Conservation (phyloP, 1,140 invertebrate genomes). For the Drosophila elegans region DNA sequence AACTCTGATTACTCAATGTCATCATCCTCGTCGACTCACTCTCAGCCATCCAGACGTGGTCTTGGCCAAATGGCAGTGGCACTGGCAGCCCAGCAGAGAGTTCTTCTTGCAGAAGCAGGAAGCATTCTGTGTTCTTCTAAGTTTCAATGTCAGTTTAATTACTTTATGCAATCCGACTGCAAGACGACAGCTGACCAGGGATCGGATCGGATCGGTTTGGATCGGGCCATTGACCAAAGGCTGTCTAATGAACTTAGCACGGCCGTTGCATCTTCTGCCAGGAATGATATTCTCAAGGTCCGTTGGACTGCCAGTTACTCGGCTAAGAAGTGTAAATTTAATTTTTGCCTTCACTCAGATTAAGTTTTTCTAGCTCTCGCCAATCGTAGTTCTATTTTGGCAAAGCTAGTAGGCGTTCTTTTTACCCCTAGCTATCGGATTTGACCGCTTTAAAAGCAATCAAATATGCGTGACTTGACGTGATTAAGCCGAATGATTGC, state of each 20-base stretch:
- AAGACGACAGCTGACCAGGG: conserved; percentile 36
- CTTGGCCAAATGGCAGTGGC: neutral
- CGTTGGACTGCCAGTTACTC: conserved; percentile 18
- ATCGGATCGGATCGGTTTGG: neutral
- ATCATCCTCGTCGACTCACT: conserved; percentile 73
- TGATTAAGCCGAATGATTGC: conserved; percentile 67
- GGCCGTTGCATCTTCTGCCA: conserved; percentile 47
- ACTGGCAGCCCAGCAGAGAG: conserved; percentile 24
- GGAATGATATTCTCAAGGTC: conserved; percentile 45
- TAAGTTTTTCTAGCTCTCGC: conserved; percentile 2
- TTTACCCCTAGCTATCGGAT: neutral
- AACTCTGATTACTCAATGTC: conserved; percentile 82
- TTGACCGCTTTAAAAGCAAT: conserved; percentile 67
- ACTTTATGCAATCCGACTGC: conserved; percentile 76
- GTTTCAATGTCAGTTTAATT: conserved; percentile 83
- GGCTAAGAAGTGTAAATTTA: conserved; percentile 51
- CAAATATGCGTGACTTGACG: conserved; percentile 73
- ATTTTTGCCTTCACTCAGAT: conserved; percentile 23
- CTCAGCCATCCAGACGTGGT: conserved; percentile 26
- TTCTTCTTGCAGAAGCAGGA: conserved; percentile 75
- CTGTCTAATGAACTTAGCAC: conserved; percentile 66
- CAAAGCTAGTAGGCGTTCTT: conserved; percentile 14
- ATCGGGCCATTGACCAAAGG: conserved; percentile 73
- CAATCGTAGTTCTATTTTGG: conserved; percentile 23
- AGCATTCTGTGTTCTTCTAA: conserved; percentile 81